A percentile compares a stretch with the other conserved stretches of the same genome.
phyloP scores from a whole-genome alignment of 1,140 invertebrate species.

The Ostrea denselamellosa region DNA sequence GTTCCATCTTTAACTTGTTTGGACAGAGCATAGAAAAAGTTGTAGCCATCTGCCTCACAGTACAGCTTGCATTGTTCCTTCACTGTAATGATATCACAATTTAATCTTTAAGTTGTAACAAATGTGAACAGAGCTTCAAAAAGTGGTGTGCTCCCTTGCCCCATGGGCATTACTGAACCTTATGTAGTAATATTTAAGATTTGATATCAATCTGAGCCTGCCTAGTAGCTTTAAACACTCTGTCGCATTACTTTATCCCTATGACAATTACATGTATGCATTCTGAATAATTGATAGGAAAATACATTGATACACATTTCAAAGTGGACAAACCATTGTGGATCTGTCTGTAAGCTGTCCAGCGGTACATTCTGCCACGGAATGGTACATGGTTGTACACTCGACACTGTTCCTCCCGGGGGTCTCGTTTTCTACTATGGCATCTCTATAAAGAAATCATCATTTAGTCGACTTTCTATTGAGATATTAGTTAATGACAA shows the following conservation, averaged over 20 bases:
- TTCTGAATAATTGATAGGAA: too few relatives aligned
- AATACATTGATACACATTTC: too few relatives aligned
- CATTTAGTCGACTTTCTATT: neutral
- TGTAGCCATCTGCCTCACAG: constrained; percentile 69
- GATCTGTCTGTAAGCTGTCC: constrained; percentile 59
- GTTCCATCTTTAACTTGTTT: constrained; percentile 81
- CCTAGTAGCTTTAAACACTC: too few relatives aligned
- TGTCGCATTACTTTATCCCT: too few relatives aligned
- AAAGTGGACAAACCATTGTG: constrained; percentile 50
- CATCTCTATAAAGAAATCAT: constrained; percentile 54
- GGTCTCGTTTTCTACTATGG: constrained; percentile 69
- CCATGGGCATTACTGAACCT: too few relatives aligned
- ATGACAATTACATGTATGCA: too few relatives aligned
- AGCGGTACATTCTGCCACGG: constrained; percentile 60
- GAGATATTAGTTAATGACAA: neutral
- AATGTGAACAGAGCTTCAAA: too few relatives aligned
- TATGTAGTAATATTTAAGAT: too few relatives aligned
- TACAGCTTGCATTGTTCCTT: constrained; percentile 89
- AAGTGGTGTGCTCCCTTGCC: too few relatives aligned
- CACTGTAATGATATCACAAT: constrained; percentile 50
- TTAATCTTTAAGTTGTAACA: too few relatives aligned
- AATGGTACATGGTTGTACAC: constrained; percentile 86
- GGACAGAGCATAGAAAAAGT: constrained; percentile 63
- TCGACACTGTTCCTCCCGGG: constrained; percentile 90
- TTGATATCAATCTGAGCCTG: too few relatives aligned